A percentile compares a stretch with the other conserved stretches of the same genome.
Evolutionary conservation across 2,888 invertebrate genomes (phyloP).

Genomic region (Odontothrips loti): DNA sequence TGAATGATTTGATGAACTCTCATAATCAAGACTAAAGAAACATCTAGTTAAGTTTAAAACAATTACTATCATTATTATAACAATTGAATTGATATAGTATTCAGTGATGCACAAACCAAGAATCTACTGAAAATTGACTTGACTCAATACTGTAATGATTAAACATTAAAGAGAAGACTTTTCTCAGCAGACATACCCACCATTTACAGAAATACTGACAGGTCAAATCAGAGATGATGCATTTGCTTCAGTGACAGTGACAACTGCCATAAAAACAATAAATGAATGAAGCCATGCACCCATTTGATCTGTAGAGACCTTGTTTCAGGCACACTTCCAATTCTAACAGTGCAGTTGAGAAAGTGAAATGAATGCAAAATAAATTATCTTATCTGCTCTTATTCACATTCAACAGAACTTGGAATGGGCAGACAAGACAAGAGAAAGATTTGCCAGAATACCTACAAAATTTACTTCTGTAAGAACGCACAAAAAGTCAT

Average conservation of each 20-base stretch:
- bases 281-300: not conserved
- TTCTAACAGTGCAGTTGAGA: too few relatives aligned
- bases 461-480: not conserved
- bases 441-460: not conserved
- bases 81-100: not conserved
- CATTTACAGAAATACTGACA: not conserved
- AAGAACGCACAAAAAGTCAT: not conserved
- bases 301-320: not conserved
- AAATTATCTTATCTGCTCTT: not conserved
- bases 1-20: not conserved
- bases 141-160: slow-evolving; percentile 2
- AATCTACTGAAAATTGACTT: not conserved
- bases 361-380: not conserved
- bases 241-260: not conserved
- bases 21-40: not conserved
- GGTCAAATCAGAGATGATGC: too few relatives aligned
- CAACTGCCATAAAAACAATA: not conserved
- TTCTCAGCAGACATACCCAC: not conserved
- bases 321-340: not conserved
- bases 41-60: not conserved
- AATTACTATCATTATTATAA: not conserved
- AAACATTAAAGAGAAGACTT: not conserved
- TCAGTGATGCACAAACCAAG: not conserved
- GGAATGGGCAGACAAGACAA: not conserved
- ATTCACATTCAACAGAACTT: not conserved